Base-by-base conservation (phyloP, 1,140 invertebrate species). In the Colletes latitarsis region DNA sequence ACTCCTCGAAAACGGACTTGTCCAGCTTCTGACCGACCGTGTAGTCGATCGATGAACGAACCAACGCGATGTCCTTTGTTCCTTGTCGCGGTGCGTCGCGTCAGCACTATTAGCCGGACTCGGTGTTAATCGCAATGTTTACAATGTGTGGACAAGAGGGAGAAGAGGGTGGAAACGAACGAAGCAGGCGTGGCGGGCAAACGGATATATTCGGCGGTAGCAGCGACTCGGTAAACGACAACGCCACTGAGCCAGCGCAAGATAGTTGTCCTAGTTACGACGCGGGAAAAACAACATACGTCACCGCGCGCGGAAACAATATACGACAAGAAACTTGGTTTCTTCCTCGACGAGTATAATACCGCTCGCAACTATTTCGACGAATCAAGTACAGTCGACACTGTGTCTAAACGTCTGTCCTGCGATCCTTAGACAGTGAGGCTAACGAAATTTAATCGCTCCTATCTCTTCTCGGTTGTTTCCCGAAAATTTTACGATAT, bases 131-230 rank as follows among this genome's bases (percentile, higher is more conserved):
- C 62, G 62, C 62, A 39, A 17, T 63, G 62, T 63, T 63, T 63
- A 63, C 62, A 63, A 43, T 43, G 30, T 17, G 62, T 17, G 30
- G 62, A 41, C 63, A 46, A 66, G 43, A 1, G 12, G 10, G 21
- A 1, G 30, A 2, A 30, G 30, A 30, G 30, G 30, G 30, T 30
- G 30, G 30, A 30, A 30, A 30, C 30, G 30, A 30, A 30, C 30
- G 30, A 30, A 30, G 30, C 30, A 30, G 30, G 30, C 30, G 30
- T 30, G 30, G 30, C 30, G 30, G 30, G 30, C 30, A 30, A 67
- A 46, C 41, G 64, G 17, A 43, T 49, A 76, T 76, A 76, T 77
- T 77, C 17, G 74, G 52, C 53, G 64, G 30, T 60, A 41, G 49
- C 41, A 58, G 41, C 64, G 66, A 12, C 63, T 67, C 15, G 60